These are phyloP conservation scores for Strix occidentalis DNA, from an alignment of 2,797 vertebrate genomes.

Conservation along the genomic window DNA sequence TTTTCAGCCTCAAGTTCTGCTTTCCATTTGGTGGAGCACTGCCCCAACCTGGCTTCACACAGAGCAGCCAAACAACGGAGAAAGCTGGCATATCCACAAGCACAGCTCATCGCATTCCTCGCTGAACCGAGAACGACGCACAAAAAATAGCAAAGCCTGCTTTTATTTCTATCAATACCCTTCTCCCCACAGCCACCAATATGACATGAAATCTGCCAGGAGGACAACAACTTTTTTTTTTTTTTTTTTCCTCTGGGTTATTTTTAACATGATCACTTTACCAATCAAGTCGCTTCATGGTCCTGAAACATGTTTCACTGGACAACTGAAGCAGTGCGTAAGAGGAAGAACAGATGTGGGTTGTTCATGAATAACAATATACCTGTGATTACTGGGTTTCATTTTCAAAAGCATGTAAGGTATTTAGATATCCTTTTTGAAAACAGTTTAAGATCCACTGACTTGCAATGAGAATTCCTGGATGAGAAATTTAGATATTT, in stretches of 20 bases:
- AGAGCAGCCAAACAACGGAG: neutral
- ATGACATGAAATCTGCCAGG: neutral
- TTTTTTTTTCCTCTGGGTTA: neutral
- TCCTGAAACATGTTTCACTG: neutral
- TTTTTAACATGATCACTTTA: constrained; percentile 7
- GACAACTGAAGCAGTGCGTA: neutral
- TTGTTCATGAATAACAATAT: neutral
- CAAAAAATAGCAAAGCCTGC: neutral
- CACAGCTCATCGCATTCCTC: neutral
- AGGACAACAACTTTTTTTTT: neutral
- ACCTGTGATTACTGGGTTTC: neutral
- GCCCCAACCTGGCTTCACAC: neutral
- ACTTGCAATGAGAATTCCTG: neutral
- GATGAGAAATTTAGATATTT: neutral
- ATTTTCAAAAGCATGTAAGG: neutral
- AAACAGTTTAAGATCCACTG: neutral
- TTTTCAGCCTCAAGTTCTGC: constrained; percentile 16
- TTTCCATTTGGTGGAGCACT: neutral
- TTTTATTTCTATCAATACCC: neutral
- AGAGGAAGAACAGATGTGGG: neutral
- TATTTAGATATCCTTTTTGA: neutral
- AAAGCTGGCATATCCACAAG: neutral
- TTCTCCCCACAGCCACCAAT: neutral
- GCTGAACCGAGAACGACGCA: neutral
- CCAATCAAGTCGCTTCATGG: rapidly evolving